These are phyloP conservation scores for Psittacula derbiana DNA, from an alignment of 2,797 vertebrate genomes.

Conservation along the genomic window DNA sequence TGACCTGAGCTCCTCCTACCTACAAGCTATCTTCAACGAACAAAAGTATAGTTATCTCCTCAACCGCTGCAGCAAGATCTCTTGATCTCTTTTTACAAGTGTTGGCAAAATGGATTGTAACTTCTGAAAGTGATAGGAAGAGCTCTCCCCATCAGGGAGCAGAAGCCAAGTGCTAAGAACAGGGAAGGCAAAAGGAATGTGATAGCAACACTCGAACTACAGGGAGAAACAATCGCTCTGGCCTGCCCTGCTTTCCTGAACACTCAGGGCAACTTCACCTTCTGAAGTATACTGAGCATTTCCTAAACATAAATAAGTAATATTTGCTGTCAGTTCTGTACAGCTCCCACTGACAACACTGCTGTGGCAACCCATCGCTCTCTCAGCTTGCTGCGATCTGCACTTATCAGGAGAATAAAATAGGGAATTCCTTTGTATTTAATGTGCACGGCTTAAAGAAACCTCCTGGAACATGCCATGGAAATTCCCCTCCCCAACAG, in stretches of 20 bases:
- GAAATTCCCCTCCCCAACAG: background rate
- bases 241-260: background rate
- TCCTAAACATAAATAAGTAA: background rate
- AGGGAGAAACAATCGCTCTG: fast-evolving
- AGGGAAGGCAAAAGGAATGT: background rate
- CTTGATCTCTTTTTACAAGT: background rate
- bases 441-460: background rate
- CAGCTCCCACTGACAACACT: background rate
- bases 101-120: background rate
- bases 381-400: fast-evolving
- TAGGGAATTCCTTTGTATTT: background rate
- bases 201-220: background rate
- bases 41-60: background rate
- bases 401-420: background rate
- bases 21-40: background rate
- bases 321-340: background rate
- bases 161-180: background rate
- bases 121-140: background rate
- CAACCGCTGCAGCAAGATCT: background rate
- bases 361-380: background rate
- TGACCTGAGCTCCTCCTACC: background rate
- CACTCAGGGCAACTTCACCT: background rate
- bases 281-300: fast-evolving
- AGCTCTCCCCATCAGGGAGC: background rate
- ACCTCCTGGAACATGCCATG: background rate